Percentiles rank a stretch among this genome's conserved stretches.
Conservation (phyloP, 2,888 invertebrate species). For the Hyalella azteca region DNA sequence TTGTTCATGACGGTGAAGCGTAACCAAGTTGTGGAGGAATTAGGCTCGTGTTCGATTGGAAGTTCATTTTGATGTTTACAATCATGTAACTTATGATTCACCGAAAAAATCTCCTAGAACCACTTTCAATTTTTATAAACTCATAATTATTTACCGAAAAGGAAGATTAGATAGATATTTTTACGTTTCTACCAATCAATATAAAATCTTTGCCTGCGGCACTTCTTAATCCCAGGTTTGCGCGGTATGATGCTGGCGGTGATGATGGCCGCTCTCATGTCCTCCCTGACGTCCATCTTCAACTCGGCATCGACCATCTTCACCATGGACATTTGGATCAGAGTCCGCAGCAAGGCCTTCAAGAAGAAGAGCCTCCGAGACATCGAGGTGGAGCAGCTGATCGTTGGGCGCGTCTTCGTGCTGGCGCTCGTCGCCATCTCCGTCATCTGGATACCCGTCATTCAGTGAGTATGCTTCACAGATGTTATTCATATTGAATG, state of each 20-base stretch:
- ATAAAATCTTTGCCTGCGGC: background rate
- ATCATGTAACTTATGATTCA: no score
- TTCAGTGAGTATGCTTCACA: conserved; percentile 59
- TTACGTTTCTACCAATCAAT: background rate
- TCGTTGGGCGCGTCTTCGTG: conserved; percentile 63
- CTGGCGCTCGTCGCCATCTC: conserved; percentile 61
- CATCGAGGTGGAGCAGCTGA: conserved; percentile 64
- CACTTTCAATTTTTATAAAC: no score
- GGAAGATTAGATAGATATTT: no score
- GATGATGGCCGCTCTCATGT: conserved; percentile 67
- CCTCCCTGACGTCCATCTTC: conserved; percentile 66
- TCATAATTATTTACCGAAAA: no score
- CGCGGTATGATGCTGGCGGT: conserved; percentile 66
- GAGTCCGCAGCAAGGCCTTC: conserved; percentile 62
- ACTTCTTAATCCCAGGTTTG: conserved; percentile 59
- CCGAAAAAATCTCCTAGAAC: no score
- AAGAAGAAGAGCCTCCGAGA: conserved; percentile 60
- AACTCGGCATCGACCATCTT: conserved; percentile 66
- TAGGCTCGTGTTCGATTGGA: no score
- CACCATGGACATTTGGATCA: conserved; percentile 66
- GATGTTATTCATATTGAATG: background rate
- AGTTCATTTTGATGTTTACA: no score
- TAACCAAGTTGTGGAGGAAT: no score
- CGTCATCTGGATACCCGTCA: conserved; percentile 66
- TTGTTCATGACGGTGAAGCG: no score